These are phyloP conservation scores for Melanotaenia maccullochi DNA, from an alignment of 2,797 vertebrate genomes.

Conservation along the genomic window DNA sequence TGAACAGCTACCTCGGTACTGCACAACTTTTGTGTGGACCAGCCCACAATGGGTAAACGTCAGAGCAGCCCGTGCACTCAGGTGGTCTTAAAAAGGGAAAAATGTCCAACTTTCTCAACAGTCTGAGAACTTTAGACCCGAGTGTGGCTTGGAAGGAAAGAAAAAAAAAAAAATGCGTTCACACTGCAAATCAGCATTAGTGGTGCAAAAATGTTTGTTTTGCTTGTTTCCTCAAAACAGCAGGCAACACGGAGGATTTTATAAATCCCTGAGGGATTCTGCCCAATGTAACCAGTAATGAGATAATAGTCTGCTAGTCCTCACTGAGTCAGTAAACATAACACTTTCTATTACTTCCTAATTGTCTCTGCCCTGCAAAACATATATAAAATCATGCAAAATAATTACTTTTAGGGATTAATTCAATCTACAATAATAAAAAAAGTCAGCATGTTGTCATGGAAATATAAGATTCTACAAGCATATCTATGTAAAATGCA, in stretches of 20 bases:
- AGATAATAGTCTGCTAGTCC: slow-evolving; percentile 50
- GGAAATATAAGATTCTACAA: not conserved
- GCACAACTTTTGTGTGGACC: not conserved
- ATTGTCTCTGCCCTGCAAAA: slow-evolving; percentile 29
- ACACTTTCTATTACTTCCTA: slow-evolving; percentile 48
- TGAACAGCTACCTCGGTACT: not conserved
- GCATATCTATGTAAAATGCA: not conserved
- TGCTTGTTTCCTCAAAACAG: slow-evolving; percentile 20
- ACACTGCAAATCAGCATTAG: not conserved
- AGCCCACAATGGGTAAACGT: not conserved
- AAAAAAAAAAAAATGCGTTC: not conserved
- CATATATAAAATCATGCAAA: not conserved
- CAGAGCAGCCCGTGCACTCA: slow-evolving; percentile 2
- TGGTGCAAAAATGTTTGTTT: slow-evolving; percentile 6
- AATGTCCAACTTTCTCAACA: not conserved
- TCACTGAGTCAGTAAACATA: slow-evolving; percentile 40
- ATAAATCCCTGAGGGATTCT: slow-evolving; percentile 27
- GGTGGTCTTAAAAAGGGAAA: slow-evolving; percentile 33
- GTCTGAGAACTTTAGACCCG: not conserved
- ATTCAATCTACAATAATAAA: not conserved
- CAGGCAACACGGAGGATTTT: slow-evolving; percentile 5
- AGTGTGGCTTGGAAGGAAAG: not conserved
- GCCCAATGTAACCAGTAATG: slow-evolving; percentile 54
- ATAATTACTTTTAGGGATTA: not conserved
- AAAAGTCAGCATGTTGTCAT: not conserved